Base-by-base conservation (phyloP, 2,888 invertebrate species). In the Chymomyza fuscimana region DNA sequence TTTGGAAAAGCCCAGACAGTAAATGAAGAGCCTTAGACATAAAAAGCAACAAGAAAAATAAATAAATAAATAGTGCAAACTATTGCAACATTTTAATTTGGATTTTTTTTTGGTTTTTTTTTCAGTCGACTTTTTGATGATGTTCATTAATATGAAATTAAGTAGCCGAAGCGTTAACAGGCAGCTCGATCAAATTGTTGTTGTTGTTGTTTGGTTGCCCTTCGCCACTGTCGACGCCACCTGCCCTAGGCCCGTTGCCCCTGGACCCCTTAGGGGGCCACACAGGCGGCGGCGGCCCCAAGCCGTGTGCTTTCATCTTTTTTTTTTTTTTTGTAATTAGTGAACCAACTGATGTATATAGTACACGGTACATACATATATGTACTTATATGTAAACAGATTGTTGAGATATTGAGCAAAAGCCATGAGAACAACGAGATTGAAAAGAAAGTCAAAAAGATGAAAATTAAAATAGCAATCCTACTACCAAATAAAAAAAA, bases 81-180 rank as follows among this genome's bases (percentile, higher is more conserved):
- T 87, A 85, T 87, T 87, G 79, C 83, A 87, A 83, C 76, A 83
- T 87, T 85, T 87, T 54, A 19, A 54, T 54, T 54, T 5, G 54
- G 7, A 16, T 54, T 3, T 54, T 9, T 19, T 54, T 54, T 51
- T n/a, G n/a, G n/a, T 4, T 52, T 5, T 5, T 3, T n/a, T 19
- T 19, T 19, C 19, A 52, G 52, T 52, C 19, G 5, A 19, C 19
- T 52, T 54, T 22, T 22, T 54, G 54, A 22, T 9, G 54, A 87
- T 87, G 87, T 83, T 87, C 87, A 87, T 83, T 83, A 83, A 83
- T 83, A 80, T 83, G 81, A 83, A 83, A 82, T 85, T 87, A 87
- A 83, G 83, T 83, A 82, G 87, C 81, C 72, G 76, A 16, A 7
- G n/a, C 16, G 52, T 19, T 19, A 19, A 6, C 58, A 22, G 19